Base-by-base conservation (phyloP, 2,888 invertebrate genomes). In the Hymenopus coronatus region DNA sequence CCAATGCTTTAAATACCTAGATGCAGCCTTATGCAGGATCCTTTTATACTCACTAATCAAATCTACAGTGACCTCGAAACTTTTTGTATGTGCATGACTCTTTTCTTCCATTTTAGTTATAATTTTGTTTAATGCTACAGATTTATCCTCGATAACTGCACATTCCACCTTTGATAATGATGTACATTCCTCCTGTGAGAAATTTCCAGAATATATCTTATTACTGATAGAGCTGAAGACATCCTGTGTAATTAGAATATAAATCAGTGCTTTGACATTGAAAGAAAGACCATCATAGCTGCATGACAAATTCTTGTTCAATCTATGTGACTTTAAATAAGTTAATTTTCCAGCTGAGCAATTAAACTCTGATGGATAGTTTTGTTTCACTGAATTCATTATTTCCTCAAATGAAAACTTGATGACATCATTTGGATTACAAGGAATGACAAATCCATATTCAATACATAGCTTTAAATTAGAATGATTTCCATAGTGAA, bases 401-500 rank as follows among this genome's bases (percentile, higher is more conserved):
- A 97, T 92, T 91, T 95, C 94, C 82, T 94, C 93, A 91, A 96
- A 94, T 70, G 93, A 92, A 91, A 97, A 95, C 88, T 94, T 93
- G 88, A 97, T 94, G 92, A 93, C 95, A 93, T 97, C 97, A 91
- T 96, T 93, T 70, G 94, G 94, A 94, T 97, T 98, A 9, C 93
- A 92, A 0, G 95, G 94, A 90, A 96, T 93, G 91, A 95, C 96
- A 93, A 98, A 98, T 0, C 98, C 98, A 94, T 98, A 98, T 92
- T 98, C 97, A 0, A 96, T 94, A 70, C 97, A 95, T n/a, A 98
- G 94, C 92, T 96, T 97, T 0, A 95, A 93, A 93, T 97, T 98
- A 91, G 96, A 95, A 92, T 98, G 97, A 82, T 96, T 94, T 1
- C 98, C 98, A 92, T 98, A 98, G 91, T 96, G 97, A 91, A 98